Evolutionary conservation across 2,888 invertebrate species (phyloP).

Genomic region (Diabrotica balteata): DNA sequence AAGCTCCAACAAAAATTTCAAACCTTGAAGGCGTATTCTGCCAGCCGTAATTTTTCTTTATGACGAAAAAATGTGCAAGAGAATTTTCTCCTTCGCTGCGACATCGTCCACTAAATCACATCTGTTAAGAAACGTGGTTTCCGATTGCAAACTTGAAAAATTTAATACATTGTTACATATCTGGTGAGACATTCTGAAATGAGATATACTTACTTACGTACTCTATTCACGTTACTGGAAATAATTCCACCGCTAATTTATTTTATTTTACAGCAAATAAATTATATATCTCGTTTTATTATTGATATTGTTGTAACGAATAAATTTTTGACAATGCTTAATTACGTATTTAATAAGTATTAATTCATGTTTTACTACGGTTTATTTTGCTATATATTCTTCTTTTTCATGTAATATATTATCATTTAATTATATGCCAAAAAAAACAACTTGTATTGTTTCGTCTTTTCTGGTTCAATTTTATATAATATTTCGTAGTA

Average conservation of each 20-base stretch:
- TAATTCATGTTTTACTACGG: too few relatives aligned
- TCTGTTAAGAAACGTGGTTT: conserved; percentile 20
- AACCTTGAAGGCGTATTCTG: conserved; percentile 27
- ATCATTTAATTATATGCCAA: too few relatives aligned
- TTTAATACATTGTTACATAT: conserved; percentile 11
- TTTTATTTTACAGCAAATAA: too few relatives aligned
- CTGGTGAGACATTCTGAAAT: neutral
- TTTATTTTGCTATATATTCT: too few relatives aligned
- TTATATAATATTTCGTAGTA: too few relatives aligned
- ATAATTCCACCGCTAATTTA: neutral
- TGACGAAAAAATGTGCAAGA: conserved; percentile 29
- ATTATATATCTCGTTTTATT: too few relatives aligned
- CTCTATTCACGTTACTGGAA: neutral
- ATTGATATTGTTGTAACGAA: too few relatives aligned
- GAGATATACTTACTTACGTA: neutral
- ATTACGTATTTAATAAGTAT: too few relatives aligned
- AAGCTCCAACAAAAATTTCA: conserved; percentile 30
- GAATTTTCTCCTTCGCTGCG: conserved; percentile 26
- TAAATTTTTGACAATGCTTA: too few relatives aligned
- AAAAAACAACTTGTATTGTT: too few relatives aligned
- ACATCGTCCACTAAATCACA: conserved; percentile 24
- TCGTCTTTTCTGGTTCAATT: too few relatives aligned
- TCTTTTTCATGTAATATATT: too few relatives aligned
- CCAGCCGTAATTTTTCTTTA: conserved; percentile 32
- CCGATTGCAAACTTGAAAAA: conserved; percentile 18